Percentiles rank a stretch among this genome's conserved stretches.
Conservation (phyloP, 2,113 vertebrate genomes). For the Corythornis vintsioides region DNA sequence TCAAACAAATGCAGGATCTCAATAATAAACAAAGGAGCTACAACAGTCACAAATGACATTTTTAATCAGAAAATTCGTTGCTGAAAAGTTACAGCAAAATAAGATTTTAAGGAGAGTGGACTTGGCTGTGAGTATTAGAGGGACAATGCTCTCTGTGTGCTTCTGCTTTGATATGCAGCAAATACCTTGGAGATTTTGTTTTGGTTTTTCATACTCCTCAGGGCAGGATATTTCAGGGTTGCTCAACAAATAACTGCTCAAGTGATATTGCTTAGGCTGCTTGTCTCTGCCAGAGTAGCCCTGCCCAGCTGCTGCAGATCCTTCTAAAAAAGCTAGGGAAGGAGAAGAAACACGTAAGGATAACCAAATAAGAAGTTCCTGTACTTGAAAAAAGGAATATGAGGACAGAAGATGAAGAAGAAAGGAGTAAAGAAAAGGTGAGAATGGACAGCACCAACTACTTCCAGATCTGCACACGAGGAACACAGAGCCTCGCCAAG, state of each 20-base stretch:
- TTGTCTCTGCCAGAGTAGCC: slow-evolving; percentile 43
- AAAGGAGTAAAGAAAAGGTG: background rate
- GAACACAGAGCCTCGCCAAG: background rate
- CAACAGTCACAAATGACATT: background rate
- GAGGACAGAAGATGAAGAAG: background rate
- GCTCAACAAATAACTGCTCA: slow-evolving; percentile 57
- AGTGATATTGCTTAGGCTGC: slow-evolving; percentile 36
- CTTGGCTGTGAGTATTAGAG: background rate
- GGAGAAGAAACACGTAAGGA: slow-evolving; percentile 1
- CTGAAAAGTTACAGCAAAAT: background rate
- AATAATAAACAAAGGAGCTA: background rate
- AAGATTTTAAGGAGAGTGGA: background rate
- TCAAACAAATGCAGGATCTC: background rate
- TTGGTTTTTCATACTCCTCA: slow-evolving; percentile 50
- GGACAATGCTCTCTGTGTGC: background rate
- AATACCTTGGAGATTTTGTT: slow-evolving; percentile 51
- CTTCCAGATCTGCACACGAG: background rate
- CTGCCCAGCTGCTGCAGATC: slow-evolving; percentile 15
- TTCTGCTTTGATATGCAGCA: slow-evolving; percentile 59
- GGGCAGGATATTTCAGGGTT: slow-evolving; percentile 50
- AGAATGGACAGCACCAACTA: background rate
- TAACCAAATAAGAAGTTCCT: slow-evolving; percentile 1
- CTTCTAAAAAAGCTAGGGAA: slow-evolving; percentile 2
- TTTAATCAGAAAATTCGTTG: background rate
- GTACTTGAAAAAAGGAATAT: background rate